Evolutionary conservation across 2,113 vertebrate species (phyloP), one percentile per base, ranked within the genome.

Genomic region (Tylochromis polylepis): DNA sequence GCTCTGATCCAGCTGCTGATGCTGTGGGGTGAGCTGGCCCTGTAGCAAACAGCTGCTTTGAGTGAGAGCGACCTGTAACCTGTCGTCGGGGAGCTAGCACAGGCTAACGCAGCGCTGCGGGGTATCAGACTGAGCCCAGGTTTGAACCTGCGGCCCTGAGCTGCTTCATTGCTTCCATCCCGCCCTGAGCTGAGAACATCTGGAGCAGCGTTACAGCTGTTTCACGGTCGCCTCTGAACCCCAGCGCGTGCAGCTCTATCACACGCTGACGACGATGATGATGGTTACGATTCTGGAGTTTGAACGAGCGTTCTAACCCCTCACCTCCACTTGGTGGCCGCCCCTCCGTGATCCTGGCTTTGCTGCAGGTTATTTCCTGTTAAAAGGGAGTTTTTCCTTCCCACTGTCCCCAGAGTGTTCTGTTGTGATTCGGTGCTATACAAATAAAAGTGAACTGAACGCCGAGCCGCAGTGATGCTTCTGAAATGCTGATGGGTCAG

Each of bases 51-150:
- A 34, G 57, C 58, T 5, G 16, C 31, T 62, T 10, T 11, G 31
- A n/a, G 59, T 0, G 16, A 1, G 18, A 16, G 57, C 7, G 7
- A 11, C 10, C 59, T 62, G 18, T 36, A n/a, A 15, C 58, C 15
- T 1, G 4, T 0, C 3, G 3, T 59, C 58, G 3, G 51, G 51
- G 51, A 55, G 51, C 51, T n/a, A n/a, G 9, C 51, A 55, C 9
- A n/a, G 51, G 20, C 20, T 55, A n/a, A 55, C 4, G 5, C 29
- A 62, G 29, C 16, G 5, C 29, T 36, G 59, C 18, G 1, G 31
- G 31, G 5, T 62, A 1, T 36, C 59, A 62, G 31, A 62, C 0
- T 2, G 31, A 36, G 31, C 59, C 16, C 16, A 34, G 29, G 29
- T 18, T 31, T 31, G 27, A 18, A 60, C 8, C 15, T 6, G 31